phyloP scores from a whole-genome alignment of 2,888 invertebrate species.

The Hypena proboscidalis region DNA sequence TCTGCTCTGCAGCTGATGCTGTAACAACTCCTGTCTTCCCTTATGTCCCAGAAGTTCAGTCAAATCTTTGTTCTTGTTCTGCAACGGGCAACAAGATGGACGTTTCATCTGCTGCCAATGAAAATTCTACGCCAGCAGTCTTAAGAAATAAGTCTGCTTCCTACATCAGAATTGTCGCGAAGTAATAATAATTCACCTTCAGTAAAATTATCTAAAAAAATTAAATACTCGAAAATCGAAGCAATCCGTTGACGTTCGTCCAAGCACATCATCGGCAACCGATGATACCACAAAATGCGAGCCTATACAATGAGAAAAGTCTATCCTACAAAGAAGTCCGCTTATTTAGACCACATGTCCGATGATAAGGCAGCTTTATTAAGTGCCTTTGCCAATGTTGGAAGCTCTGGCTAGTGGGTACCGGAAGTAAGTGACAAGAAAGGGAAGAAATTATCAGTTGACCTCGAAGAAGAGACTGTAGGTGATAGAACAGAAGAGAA shows the following conservation, averaged over 20 bases:
- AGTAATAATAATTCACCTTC: constrained; percentile 4
- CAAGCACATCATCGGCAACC: constrained; percentile 3
- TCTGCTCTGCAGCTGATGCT: not conserved
- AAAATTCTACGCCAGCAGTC: constrained; percentile 2
- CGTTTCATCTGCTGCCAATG: not conserved
- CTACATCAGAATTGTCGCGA: not conserved
- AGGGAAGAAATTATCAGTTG: constrained; percentile 9
- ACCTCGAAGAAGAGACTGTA: constrained; percentile 10
- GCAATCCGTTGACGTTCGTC: constrained; percentile 4
- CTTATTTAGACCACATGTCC: constrained; percentile 1
- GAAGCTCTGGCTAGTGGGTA: constrained; percentile 4
- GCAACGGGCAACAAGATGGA: constrained; percentile 1
- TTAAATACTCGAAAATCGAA: not conserved
- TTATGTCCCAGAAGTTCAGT: constrained; percentile 2
- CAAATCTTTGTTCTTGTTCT: too few relatives aligned
- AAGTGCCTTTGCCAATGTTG: constrained; percentile 4
- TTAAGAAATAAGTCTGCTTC: constrained; percentile 1
- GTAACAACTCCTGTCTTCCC: not conserved
- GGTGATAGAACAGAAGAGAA: too few relatives aligned
- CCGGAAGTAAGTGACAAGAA: constrained; percentile 5
- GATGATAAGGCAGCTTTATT: constrained; percentile 3
- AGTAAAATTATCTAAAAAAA: constrained; percentile 1
- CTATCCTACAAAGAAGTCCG: constrained; percentile 2
- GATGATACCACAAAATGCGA: constrained; percentile 1
- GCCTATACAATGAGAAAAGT: constrained; percentile 1